Evolutionary conservation across 2,888 invertebrate species (phyloP).

Genomic region (Dolichomitus sp.): DNA sequence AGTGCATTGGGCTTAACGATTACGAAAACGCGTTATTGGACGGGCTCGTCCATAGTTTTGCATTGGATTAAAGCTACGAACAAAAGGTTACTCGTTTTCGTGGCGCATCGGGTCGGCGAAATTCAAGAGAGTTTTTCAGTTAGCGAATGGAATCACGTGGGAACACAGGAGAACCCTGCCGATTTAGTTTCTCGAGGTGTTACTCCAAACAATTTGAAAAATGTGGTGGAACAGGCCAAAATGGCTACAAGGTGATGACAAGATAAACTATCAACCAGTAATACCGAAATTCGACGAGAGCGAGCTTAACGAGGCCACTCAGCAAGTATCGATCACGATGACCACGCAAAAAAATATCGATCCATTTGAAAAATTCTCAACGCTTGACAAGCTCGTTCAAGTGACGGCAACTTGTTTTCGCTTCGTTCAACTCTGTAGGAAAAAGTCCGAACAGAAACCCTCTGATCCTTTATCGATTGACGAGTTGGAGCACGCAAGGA

Average conservation of each 20-base stretch:
- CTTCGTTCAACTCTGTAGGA: too few species aligned
- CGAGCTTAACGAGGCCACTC: slow-evolving; percentile 28
- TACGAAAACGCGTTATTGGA: slow-evolving; percentile 37
- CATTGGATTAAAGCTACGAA: slow-evolving; percentile 55
- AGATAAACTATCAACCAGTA: not conserved
- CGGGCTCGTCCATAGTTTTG: slow-evolving; percentile 55
- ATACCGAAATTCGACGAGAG: not conserved
- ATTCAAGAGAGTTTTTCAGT: slow-evolving; percentile 56
- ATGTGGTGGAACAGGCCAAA: slow-evolving; percentile 60
- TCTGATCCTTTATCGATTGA: slow-evolving; percentile 28
- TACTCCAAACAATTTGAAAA: not conserved
- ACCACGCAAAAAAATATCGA: not conserved
- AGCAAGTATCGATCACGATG: slow-evolving; percentile 1
- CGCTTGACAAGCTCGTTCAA: too few species aligned
- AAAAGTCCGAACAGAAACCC: too few species aligned
- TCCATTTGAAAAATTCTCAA: too few species aligned
- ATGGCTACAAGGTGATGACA: not conserved
- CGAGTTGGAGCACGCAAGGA: slow-evolving; percentile 31
- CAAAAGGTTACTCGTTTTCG: slow-evolving; percentile 43
- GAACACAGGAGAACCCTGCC: slow-evolving; percentile 54
- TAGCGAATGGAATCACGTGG: slow-evolving; percentile 56
- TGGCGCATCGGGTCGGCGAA: slow-evolving; percentile 52
- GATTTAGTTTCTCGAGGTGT: slow-evolving; percentile 55
- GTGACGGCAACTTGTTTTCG: too few species aligned
- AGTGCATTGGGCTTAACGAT: slow-evolving; percentile 30